Conservation (phyloP, 35 echinoderm and acorn worm genomes). For the Stichopus chloronotus region DNA sequence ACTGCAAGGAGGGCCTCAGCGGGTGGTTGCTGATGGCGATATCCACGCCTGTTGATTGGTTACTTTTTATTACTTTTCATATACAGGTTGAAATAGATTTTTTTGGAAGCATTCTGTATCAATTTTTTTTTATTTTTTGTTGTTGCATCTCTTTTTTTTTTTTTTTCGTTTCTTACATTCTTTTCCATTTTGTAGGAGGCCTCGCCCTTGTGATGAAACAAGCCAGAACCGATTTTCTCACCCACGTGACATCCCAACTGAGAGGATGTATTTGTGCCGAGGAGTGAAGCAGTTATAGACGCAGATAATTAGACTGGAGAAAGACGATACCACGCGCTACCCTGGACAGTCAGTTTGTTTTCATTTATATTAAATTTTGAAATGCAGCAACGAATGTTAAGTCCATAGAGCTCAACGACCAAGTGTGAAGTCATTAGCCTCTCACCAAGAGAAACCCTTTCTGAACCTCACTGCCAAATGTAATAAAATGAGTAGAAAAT, state of each 20-base stretch:
- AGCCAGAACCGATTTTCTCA: slow-evolving; percentile 55
- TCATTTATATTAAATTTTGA: slow-evolving; percentile 66
- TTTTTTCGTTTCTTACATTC: neutral
- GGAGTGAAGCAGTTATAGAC: slow-evolving; percentile 58
- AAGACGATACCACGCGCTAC: slow-evolving; percentile 54
- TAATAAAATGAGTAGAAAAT: slow-evolving; percentile 73
- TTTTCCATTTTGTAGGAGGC: slow-evolving; percentile 6
- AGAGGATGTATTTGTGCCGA: slow-evolving; percentile 52
- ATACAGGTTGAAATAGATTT: slow-evolving; percentile 16
- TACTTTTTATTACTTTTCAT: slow-evolving; percentile 55
- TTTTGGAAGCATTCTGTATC: slow-evolving; percentile 22
- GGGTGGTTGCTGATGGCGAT: slow-evolving; percentile 2
- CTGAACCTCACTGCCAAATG: slow-evolving; percentile 64
- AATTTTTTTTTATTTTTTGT: neutral
- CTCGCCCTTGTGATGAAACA: slow-evolving; percentile 49
- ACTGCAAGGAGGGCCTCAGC: neutral
- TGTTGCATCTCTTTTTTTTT: neutral
- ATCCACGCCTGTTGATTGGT: slow-evolving; percentile 36
- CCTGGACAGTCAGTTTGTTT: slow-evolving; percentile 59
- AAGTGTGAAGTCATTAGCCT: slow-evolving; percentile 68
- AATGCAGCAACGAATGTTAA: slow-evolving; percentile 63
- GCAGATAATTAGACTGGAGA: slow-evolving; percentile 57
- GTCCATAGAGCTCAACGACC: slow-evolving; percentile 57
- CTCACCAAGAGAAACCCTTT: slow-evolving; percentile 54
- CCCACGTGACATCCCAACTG: slow-evolving; percentile 38